Evolutionary conservation across 2,888 invertebrate species (phyloP), one percentile per base, ranked within the genome.

Genomic region (Geotrupes spiniger): DNA sequence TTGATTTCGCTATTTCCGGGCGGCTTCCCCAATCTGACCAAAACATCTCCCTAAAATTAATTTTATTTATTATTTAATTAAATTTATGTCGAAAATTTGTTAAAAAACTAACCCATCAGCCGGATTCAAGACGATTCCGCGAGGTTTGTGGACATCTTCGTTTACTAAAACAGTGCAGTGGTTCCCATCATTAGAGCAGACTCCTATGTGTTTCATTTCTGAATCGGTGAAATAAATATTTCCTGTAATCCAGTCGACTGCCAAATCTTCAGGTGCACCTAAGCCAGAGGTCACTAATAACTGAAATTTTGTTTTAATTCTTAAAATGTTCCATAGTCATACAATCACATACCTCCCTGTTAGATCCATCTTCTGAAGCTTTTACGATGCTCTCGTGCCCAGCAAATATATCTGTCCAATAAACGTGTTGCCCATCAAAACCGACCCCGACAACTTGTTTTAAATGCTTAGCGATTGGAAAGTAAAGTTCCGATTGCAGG

Each of bases 1-100:
- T 80, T 4, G 92, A 82, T 5, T 78, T 75, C 58, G 86, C 88
- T 58, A 97, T 92, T 63, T 86, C 79, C 0, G 88, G 81, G 6
- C 73, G 75, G 0, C 71, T 62, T 2, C 89, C 89, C 89, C 91
- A 93, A 70, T 96, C 94, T 0, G 90, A 85, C 94, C 95, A 97
- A 73, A 85, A 96, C 84, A 97, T 87, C 60, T 79, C 74, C 1
- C 91, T 91, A 63, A 40, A 71, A 63, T 42, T 44, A 48, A 5
- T 12, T 6, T n/a, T n/a, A n/a, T n/a, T 46, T 43, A 46, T 8
- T 8, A 21, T 43, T 27, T 9, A 8, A 8, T 8, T n/a, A n/a
- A 27, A 27, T 27, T n/a, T n/a, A n/a, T n/a, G n/a, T 2, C 12
- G 25, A 4, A 21, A 16, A 39, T 9, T 8, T 9, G 5, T 2